Percentiles rank a stretch among this genome's conserved stretches.
These are phyloP conservation scores for Ephialtes manifestator DNA, from an alignment of 2,888 invertebrate genomes.

Conservation along the genomic window DNA sequence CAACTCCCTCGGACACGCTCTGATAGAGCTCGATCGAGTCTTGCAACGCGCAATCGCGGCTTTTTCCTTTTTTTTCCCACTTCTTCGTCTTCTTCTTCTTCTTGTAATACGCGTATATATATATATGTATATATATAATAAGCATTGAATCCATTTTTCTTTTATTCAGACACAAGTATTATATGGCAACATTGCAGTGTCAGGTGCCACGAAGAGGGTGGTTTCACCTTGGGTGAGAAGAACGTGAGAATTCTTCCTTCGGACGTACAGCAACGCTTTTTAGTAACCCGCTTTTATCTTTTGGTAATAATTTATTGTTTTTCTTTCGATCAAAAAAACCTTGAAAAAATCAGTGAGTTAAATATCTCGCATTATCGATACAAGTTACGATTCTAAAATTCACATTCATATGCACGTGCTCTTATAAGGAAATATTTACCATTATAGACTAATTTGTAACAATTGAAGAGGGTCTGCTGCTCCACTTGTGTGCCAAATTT, in stretches of 20 bases:
- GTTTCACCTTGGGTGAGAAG: slow-evolving; percentile 55
- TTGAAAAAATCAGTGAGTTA: too few relatives aligned
- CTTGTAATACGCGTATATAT: slow-evolving; percentile 10
- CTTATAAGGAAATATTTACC: too few relatives aligned
- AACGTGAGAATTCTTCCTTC: slow-evolving; percentile 56
- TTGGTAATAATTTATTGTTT: background rate
- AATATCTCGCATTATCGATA: too few relatives aligned
- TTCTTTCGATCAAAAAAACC: too few relatives aligned
- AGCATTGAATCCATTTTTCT: slow-evolving; percentile 42
- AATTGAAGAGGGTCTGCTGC: too few relatives aligned
- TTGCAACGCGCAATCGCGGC: slow-evolving; percentile 74
- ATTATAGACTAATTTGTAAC: too few relatives aligned
- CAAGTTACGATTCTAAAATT: too few relatives aligned
- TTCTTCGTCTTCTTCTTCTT: slow-evolving; percentile 50
- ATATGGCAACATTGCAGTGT: slow-evolving; percentile 32
- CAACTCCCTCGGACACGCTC: slow-evolving; percentile 82
- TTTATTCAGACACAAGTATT: slow-evolving; percentile 48
- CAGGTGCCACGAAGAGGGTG: slow-evolving; percentile 21
- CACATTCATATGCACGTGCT: too few relatives aligned
- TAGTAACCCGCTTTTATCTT: background rate
- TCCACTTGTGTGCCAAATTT: too few relatives aligned
- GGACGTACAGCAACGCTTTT: background rate
- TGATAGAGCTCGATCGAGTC: slow-evolving; percentile 79
- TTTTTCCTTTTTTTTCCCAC: slow-evolving; percentile 49
- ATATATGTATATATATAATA: too few relatives aligned